A percentile compares a stretch with the other conserved stretches of the same genome.
Conservation (phyloP, 2,113 vertebrate genomes). For the Psittacus erithacus region DNA sequence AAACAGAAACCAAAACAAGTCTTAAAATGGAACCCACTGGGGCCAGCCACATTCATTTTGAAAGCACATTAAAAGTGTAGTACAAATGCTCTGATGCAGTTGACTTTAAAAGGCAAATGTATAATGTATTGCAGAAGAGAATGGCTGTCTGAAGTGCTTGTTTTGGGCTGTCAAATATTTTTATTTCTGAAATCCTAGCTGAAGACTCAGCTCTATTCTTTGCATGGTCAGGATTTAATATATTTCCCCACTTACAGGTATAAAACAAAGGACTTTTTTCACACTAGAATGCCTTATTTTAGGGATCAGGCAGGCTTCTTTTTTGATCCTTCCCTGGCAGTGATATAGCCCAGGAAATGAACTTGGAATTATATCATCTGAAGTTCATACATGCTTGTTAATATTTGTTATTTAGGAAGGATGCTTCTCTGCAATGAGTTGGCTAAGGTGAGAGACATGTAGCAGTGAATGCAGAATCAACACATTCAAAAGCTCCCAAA, state of each 20-base stretch:
- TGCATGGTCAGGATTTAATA: not conserved
- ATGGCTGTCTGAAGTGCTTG: not conserved
- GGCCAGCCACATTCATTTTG: not conserved
- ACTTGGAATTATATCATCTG: conserved; percentile 56
- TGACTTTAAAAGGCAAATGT: conserved; percentile 10
- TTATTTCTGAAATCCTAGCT: conserved; percentile 15
- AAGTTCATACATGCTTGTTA: conserved; percentile 67
- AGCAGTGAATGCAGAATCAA: conserved; percentile 21
- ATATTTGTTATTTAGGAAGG: conserved; percentile 66
- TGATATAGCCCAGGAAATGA: conserved; percentile 49
- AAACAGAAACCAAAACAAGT: not conserved
- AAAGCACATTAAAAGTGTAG: not conserved
- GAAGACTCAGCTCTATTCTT: not conserved
- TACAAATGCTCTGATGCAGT: not conserved
- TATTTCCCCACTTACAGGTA: conserved; percentile 11
- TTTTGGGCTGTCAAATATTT: conserved; percentile 13
- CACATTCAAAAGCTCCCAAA: conserved; percentile 67
- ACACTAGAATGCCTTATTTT: conserved; percentile 19
- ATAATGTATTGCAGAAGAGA: not conserved
- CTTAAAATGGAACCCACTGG: not conserved
- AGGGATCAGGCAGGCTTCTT: conserved; percentile 31
- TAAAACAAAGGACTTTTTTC: conserved; percentile 47
- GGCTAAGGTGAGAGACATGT: conserved; percentile 51
- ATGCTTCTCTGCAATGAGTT: conserved; percentile 63
- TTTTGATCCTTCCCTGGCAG: conserved; percentile 48